Conservation (phyloP, 30 jellyfish, hydroid and myxozoan genomes). For the Sanderia malayensis region DNA sequence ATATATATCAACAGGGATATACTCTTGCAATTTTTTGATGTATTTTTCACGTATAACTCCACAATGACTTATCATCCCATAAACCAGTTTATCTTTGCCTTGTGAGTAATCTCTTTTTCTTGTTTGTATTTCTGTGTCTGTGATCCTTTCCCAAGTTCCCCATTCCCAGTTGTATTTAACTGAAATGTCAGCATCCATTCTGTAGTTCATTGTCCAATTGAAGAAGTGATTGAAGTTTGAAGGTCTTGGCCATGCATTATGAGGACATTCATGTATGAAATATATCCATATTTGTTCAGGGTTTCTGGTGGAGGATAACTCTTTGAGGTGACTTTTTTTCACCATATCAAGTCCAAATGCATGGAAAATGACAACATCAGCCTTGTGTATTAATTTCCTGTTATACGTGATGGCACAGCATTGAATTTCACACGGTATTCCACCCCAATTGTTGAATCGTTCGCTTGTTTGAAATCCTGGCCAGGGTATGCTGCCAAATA, state of each 20-base stretch:
- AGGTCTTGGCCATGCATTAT: slow-evolving; percentile 70
- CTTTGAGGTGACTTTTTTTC: slow-evolving; percentile 21
- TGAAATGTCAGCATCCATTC: slow-evolving; percentile 71
- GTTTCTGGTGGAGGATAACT: slow-evolving; percentile 18
- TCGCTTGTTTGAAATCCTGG: slow-evolving; percentile 78
- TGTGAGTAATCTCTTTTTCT: slow-evolving; percentile 47
- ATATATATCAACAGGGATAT: slow-evolving; percentile 60
- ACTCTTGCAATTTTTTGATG: slow-evolving; percentile 59
- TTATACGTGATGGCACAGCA: slow-evolving; percentile 62
- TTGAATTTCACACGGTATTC: slow-evolving; percentile 61
- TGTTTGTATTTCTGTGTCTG: background rate
- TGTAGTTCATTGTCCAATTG: slow-evolving; percentile 91
- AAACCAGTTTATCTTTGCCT: slow-evolving; percentile 67
- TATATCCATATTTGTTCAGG: slow-evolving; percentile 66
- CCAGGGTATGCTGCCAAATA: slow-evolving; percentile 76
- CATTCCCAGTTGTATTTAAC: slow-evolving; percentile 92
- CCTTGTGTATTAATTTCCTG: slow-evolving; percentile 36
- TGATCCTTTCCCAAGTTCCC: slow-evolving; percentile 86
- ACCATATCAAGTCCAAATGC: slow-evolving; percentile 81
- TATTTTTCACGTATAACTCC: slow-evolving; percentile 83
- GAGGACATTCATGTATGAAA: slow-evolving; percentile 85
- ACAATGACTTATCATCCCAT: slow-evolving; percentile 76
- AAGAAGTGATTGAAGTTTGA: slow-evolving; percentile 60
- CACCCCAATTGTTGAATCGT: slow-evolving; percentile 74
- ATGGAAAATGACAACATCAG: slow-evolving; percentile 76